Evolutionary conservation across 2,797 vertebrate genomes (phyloP), one percentile per base, ranked within the genome.

Genomic region (Micrastur ruficollis): DNA sequence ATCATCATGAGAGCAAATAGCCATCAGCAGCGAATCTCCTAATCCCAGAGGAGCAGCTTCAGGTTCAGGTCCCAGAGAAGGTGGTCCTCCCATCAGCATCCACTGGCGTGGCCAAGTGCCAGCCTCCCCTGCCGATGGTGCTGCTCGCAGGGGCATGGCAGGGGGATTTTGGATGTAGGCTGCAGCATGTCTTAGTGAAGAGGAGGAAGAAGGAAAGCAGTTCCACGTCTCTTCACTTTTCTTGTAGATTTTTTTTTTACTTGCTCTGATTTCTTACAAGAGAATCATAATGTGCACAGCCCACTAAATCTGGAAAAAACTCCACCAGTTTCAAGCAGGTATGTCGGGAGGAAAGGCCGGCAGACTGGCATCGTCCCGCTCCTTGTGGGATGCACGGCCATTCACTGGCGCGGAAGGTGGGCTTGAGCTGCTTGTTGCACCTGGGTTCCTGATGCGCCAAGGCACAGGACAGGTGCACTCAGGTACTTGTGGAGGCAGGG

Each of bases 101-200:
- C 2, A 2, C 29, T 58, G 62, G 17, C 1, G 2, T 20, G 55
- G 56, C 47, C 0, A 1, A 81, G 59, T 52, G 59, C 42, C 3
- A 2, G 32, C 23, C 26, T 55, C 7, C 38, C 11, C 42, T 0
- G 0, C 4, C 4, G 2, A 38, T 1, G 0, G n/a, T 52, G 52
- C 52, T 62, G 53, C 36, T 47, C 2, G 1, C 36, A 53, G 71
- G 32, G 27, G 8, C 12, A 40, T 0, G 1, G 56, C 2, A 3
- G 13, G 19, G 25, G 8, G 6, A 32, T 70, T 86, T 62, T 32
- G 52, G 59, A 25, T 40, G 20, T 56, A 65, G 46, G 13, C 25
- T 80, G 34, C 4, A 38, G 20, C 0, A 0, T 67, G n/a, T 31
- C 34, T 26, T 34, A 46, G 47, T 44, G 44, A 91, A 44, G 14